Conservation (phyloP, 2,113 vertebrate genomes). For the Daphoenositta chrysoptera region DNA sequence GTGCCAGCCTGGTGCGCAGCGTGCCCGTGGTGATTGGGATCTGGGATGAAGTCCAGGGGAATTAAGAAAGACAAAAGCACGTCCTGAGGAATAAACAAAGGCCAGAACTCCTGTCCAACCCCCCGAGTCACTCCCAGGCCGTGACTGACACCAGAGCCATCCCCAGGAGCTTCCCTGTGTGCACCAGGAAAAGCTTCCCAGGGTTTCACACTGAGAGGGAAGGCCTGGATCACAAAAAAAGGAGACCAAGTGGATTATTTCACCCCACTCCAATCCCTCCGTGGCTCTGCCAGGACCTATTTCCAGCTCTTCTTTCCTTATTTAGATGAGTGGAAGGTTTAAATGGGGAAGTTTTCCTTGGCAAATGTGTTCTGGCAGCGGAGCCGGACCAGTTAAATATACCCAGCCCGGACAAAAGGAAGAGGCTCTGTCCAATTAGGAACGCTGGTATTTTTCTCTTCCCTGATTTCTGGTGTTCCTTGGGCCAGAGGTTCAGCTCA, state of each 20-base stretch:
- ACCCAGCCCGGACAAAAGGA: slow-evolving; percentile 37
- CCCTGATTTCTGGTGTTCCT: background rate
- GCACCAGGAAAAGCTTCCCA: background rate
- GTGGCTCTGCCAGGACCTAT: slow-evolving; percentile 45
- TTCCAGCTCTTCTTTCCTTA: slow-evolving; percentile 39
- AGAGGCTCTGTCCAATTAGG: slow-evolving; percentile 49
- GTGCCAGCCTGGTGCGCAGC: background rate
- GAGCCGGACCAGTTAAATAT: slow-evolving; percentile 12
- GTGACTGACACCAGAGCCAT: background rate
- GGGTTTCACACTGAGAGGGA: background rate
- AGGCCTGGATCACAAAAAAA: background rate
- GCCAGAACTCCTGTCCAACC: background rate
- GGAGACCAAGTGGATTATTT: background rate
- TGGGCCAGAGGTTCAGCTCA: background rate
- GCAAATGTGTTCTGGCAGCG: slow-evolving; percentile 51
- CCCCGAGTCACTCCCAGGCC: rapidly evolving
- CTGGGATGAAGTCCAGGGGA: background rate
- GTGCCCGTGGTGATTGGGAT: rapidly evolving
- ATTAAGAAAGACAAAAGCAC: background rate
- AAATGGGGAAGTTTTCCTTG: slow-evolving; percentile 72
- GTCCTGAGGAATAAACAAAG: background rate
- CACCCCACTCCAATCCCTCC: slow-evolving; percentile 31
- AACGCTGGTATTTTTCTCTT: background rate
- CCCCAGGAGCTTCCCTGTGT: background rate
- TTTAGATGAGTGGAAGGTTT: slow-evolving; percentile 66